Conservation (phyloP, 2,888 invertebrate genomes). For the Gortyna flavago region DNA sequence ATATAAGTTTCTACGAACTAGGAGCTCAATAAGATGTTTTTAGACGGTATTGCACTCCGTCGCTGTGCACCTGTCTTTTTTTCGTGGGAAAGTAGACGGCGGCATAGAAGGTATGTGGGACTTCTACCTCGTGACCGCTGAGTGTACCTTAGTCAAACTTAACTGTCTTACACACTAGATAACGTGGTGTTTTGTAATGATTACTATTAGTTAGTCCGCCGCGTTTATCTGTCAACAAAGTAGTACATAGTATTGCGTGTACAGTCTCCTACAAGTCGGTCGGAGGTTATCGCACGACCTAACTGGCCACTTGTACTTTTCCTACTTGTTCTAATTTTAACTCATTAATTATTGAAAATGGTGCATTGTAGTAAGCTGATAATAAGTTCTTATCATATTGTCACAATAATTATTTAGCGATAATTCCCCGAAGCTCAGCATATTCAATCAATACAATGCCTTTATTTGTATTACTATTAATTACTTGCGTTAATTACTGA, state of each 20-base stretch:
- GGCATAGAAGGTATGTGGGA: not conserved
- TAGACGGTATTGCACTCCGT: constrained; percentile 5
- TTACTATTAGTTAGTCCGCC: constrained; percentile 64
- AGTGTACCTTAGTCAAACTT: not conserved
- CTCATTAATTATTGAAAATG: constrained; percentile 69
- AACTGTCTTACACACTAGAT: constrained; percentile 30
- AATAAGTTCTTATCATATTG: constrained; percentile 56
- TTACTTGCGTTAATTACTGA: constrained; percentile 44
- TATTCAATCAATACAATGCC: constrained; percentile 42
- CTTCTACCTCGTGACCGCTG: constrained; percentile 7
- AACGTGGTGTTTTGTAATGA: constrained; percentile 58
- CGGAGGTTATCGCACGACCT: constrained; percentile 80
- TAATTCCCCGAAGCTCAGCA: constrained; percentile 28
- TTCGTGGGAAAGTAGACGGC: constrained; percentile 19
- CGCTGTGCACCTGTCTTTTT: constrained; percentile 27
- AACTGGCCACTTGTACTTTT: constrained; percentile 80
- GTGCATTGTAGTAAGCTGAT: constrained; percentile 64
- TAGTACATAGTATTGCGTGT: constrained; percentile 60
- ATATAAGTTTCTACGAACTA: not conserved
- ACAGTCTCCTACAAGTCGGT: constrained; percentile 64
- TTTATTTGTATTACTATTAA: constrained; percentile 44
- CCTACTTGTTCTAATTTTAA: constrained; percentile 85
- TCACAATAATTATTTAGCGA: constrained; percentile 53
- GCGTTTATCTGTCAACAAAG: constrained; percentile 66
- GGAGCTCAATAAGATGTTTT: constrained; percentile 11